Conservation (phyloP, 2,888 invertebrate genomes). For the Patella depressa region DNA sequence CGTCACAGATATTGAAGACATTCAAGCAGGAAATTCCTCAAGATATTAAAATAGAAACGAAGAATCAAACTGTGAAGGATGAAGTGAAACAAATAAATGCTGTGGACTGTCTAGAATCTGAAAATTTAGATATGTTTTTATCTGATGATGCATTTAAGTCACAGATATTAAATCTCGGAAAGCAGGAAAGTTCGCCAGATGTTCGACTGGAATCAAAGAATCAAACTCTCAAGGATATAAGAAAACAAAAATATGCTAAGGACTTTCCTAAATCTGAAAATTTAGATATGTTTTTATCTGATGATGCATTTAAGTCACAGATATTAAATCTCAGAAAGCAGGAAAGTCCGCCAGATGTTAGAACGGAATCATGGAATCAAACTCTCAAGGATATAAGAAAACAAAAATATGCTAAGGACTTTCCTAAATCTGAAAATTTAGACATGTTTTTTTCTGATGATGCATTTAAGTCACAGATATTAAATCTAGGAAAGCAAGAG, state of each 20-base stretch:
- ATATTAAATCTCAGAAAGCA: not conserved
- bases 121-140: conserved; percentile 27
- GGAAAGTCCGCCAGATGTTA: too few relatives aligned
- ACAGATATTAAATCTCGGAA: not conserved
- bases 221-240: too few relatives aligned
- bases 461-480: not conserved
- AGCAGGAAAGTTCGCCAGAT: too few relatives aligned
- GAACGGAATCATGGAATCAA: too few relatives aligned
- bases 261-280: conserved; percentile 31
- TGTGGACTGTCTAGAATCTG: conserved; percentile 25
- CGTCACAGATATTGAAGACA: not conserved
- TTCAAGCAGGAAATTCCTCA: too few relatives aligned
- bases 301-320: conserved; percentile 2
- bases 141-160: conserved; percentile 4
- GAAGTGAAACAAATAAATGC: too few relatives aligned
- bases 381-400: too few relatives aligned
- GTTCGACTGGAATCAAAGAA: too few relatives aligned
- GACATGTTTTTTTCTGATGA: conserved; percentile 21
- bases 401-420: not conserved
- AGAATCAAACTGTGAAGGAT: too few relatives aligned
- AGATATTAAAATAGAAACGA: too few relatives aligned
- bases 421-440: conserved; percentile 32
- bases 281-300: conserved; percentile 22
- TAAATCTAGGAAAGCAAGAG: not conserved
- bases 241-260: too few relatives aligned